phyloP scores from a whole-genome alignment of 2,113 vertebrate species.

The Numenius arquata region DNA sequence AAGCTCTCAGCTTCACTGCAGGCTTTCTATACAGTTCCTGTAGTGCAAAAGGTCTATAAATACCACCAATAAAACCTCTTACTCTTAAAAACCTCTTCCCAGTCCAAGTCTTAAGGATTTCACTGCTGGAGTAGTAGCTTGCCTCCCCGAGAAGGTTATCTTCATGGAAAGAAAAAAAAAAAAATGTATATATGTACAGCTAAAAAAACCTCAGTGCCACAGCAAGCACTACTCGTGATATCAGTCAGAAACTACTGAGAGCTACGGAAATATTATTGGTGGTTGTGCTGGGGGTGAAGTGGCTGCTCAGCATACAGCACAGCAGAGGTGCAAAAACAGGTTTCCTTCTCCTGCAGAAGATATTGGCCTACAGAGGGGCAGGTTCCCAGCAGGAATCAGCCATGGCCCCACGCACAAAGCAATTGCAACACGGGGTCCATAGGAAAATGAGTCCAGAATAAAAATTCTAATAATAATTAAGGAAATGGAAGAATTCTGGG shows the following conservation, averaged over 20 bases:
- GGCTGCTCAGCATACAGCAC: neutral
- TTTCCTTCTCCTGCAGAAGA: neutral
- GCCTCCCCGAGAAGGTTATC: neutral
- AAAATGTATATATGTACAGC: neutral
- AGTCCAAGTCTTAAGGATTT: neutral
- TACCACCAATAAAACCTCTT: neutral
- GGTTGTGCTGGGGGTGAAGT: neutral
- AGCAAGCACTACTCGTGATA: neutral
- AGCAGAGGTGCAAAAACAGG: neutral
- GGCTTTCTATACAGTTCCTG: neutral
- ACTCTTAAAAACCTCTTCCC: neutral
- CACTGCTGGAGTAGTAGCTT: neutral
- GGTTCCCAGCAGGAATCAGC: neutral
- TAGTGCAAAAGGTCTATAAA: neutral
- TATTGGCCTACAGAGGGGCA: neutral
- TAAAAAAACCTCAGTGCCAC: neutral
- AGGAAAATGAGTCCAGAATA: neutral
- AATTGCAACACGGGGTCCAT: accelerated
- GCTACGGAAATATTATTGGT: accelerated
- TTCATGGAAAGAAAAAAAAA: neutral
- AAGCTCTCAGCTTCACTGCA: neutral
- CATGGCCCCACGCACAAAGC: neutral
- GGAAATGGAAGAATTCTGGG: neutral
- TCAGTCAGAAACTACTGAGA: neutral
- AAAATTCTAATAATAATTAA: neutral